Conservation (phyloP, 2,888 invertebrate species). For the Isoperla grammatica region DNA sequence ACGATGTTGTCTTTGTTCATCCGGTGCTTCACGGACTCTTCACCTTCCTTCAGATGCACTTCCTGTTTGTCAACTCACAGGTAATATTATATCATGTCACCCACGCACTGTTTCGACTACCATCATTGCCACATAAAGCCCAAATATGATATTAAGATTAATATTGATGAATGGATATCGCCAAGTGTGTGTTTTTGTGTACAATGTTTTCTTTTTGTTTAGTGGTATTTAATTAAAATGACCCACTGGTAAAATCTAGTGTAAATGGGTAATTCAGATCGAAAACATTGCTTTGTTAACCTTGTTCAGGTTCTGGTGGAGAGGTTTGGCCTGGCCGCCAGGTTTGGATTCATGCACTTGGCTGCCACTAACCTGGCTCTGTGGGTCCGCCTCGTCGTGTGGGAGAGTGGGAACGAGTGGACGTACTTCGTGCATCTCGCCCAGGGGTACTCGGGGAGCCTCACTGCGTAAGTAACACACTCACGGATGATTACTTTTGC, state of each 20-base stretch:
- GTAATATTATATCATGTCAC: constrained; percentile 37
- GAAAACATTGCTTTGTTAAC: no score
- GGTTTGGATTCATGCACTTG: constrained; percentile 51
- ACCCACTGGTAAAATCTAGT: no score
- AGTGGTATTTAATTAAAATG: no score
- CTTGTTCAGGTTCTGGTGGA: constrained; percentile 46
- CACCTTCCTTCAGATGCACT: constrained; percentile 54
- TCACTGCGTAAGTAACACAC: constrained; percentile 25
- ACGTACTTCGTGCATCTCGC: constrained; percentile 47
- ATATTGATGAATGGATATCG: no score
- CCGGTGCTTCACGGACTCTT: constrained; percentile 52
- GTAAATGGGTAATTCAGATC: no score
- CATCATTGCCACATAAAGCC: not conserved
- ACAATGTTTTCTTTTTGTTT: no score
- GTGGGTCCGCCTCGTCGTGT: constrained; percentile 49
- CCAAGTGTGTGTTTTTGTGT: no score
- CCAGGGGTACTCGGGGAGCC: constrained; percentile 33
- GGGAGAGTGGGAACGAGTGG: constrained; percentile 51
- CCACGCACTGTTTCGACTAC: no score
- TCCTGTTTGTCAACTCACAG: constrained; percentile 53
- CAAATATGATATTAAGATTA: constrained; percentile 4
- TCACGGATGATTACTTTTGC: no score
- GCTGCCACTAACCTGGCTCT: constrained; percentile 51
- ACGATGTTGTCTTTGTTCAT: constrained; percentile 49
- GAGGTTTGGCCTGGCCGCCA: constrained; percentile 46